phyloP scores from a whole-genome alignment of 2,113 vertebrate genomes.

The Antechinus flavipes region DNA sequence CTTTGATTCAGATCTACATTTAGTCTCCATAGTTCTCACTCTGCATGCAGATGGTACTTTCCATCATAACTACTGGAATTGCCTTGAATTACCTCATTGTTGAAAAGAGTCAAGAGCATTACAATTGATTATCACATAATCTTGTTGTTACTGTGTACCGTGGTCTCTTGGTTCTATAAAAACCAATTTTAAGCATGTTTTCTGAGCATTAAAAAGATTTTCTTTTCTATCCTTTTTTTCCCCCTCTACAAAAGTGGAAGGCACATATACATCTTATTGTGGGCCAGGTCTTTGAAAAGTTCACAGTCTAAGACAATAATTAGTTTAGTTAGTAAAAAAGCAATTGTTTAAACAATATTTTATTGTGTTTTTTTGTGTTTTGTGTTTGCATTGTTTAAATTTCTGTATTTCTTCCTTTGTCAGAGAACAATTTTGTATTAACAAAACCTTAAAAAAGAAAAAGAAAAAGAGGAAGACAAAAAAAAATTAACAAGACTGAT shows the following conservation, averaged over 20 bases:
- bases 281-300: not conserved
- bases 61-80: no score
- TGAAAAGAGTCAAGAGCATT: no score
- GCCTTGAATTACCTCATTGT: no score
- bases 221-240: conserved; percentile 13
- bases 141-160: no score
- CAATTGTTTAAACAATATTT: not conserved
- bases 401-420: not conserved
- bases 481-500: no score
- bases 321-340: not conserved
- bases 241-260: not conserved
- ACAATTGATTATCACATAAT: no score
- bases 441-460: not conserved
- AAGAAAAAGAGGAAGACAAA: no score
- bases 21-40: no score
- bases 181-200: conserved; percentile 14
- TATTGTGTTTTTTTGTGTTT: no score
- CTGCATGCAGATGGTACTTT: no score
- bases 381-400: not conserved
- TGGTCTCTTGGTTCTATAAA: not conserved
- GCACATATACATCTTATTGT: not conserved
- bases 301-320: not conserved
- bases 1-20: no score
- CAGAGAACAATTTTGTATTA: not conserved
- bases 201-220: conserved; percentile 10